Evolutionary conservation across 92 coral and sea anemone species (phyloP), one percentile per base, ranked within the genome.

Genomic region (Hydrozoanthus gracilis): DNA sequence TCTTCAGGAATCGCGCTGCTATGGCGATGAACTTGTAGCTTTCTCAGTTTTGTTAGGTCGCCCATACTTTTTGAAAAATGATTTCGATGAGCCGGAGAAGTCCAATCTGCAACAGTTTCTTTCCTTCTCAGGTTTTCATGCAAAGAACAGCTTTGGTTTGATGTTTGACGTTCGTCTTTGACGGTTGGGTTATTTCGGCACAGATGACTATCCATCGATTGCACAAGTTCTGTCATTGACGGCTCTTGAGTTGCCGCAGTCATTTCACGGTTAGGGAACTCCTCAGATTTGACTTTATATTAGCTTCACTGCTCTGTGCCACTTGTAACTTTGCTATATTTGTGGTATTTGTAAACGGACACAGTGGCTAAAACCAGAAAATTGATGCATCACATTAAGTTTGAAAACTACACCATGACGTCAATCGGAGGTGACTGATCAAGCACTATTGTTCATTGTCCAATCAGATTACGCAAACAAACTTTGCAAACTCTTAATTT

Each of bases 31-130:
- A 66, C 61, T 65, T 89, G 86, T 65, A 78, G 87, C 49, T 85
- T 84, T 71, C 78, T 58, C 45, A 92, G 83, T 69, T 73, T 20
- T 10, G 92, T 77, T 69, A 97, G 83, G 77, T 97, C 98, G 7
- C 93, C 92, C 92, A 97, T 88, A 78, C 99, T 97, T 86, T 92
- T 94, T 55, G 98, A 94, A 87, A 94, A 94, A 66, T 92, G 93
- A 83, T 91, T 92, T 60, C 89, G 80, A 86, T 88, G 92, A 80
- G 60, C 74, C 62, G 35, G 1, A 51, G 82, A 77, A 77, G 51
- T 77, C 82, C 82, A 77, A 8, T 65, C 48, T 65, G 73, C 27
- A 78, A 3, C 54, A 60, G 5, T n/a, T 8, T 5, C 12, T 18
- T 56, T 78, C 13, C 50, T 78, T 58, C 65, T 54, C 10, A 35